Percentiles rank a stretch among this genome's conserved stretches.
phyloP scores from a whole-genome alignment of 2,797 vertebrate genomes.

The Sitta carolinensis region DNA sequence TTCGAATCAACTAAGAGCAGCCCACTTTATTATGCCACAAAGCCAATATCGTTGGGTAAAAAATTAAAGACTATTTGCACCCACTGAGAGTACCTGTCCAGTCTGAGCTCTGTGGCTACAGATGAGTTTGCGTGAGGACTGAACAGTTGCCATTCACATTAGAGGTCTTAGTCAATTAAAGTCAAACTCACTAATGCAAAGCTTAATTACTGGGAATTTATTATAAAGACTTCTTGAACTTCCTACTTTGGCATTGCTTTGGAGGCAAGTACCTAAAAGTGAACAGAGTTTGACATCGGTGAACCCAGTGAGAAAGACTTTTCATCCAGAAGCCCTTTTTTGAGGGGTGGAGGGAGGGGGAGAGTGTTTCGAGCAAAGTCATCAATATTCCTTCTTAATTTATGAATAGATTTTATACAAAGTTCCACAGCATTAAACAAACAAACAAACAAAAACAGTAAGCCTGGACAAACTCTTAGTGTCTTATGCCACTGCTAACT shows the following conservation, averaged over 20 bases:
- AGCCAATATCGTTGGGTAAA: neutral
- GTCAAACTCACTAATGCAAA: neutral
- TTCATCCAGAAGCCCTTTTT: neutral
- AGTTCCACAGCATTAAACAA: neutral
- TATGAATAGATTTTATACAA: neutral
- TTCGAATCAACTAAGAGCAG: neutral
- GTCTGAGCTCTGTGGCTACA: neutral
- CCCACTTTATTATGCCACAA: neutral
- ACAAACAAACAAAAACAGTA: neutral
- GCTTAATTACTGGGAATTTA: neutral
- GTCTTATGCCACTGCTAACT: neutral
- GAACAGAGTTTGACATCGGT: neutral
- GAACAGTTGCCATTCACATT: neutral
- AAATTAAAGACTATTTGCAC: neutral
- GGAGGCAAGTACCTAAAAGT: neutral
- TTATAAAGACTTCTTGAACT: neutral
- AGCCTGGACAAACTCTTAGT: neutral
- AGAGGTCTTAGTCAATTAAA: neutral
- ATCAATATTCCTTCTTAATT: neutral
- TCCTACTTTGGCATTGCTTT: neutral
- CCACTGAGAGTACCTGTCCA: neutral
- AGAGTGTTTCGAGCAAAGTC: neutral
- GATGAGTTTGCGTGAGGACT: neutral
- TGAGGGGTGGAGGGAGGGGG: accelerated
- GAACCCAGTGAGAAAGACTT: neutral